Percentiles rank a stretch among this genome's conserved stretches.
phyloP scores from a whole-genome alignment of 1,140 invertebrate genomes.

The Euura lappo region DNA sequence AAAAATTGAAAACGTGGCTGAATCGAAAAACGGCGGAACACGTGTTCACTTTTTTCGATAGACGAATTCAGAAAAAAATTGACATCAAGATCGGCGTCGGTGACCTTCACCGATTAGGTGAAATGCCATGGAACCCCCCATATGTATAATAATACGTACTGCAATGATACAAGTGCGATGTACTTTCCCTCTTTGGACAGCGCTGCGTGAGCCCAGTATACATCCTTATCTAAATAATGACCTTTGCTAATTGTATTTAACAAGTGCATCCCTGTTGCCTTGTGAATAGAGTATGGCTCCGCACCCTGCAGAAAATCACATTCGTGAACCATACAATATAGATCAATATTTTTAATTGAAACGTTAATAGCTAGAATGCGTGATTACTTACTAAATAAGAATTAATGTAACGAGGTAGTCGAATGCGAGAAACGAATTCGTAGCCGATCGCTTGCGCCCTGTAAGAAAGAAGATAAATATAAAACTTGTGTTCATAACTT shows the following conservation, averaged over 20 bases:
- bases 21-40: too few species aligned
- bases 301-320: constrained; percentile 62
- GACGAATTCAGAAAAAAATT: too few species aligned
- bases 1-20: too few species aligned
- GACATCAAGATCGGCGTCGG: too few species aligned
- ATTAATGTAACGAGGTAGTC: constrained; percentile 75
- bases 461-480: constrained; percentile 32
- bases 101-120: too few species aligned
- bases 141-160: constrained; percentile 53
- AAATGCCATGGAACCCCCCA: too few species aligned
- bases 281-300: constrained; percentile 68
- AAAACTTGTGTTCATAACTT: constrained; percentile 18
- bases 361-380: background rate
- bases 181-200: constrained; percentile 63
- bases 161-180: constrained; percentile 59
- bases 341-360: constrained; percentile 6
- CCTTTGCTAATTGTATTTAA: constrained; percentile 67
- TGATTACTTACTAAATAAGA: constrained; percentile 64
- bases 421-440: constrained; percentile 69
- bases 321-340: background rate
- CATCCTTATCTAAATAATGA: constrained; percentile 70
- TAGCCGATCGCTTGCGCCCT: constrained; percentile 74
- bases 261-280: constrained; percentile 69
- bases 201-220: constrained; percentile 75
- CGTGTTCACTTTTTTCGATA: too few species aligned